Percentiles rank a stretch among this genome's conserved stretches.
These are phyloP conservation scores for Drosophila buzzatii DNA, from an alignment of 2,888 invertebrate genomes.

Conservation along the genomic window DNA sequence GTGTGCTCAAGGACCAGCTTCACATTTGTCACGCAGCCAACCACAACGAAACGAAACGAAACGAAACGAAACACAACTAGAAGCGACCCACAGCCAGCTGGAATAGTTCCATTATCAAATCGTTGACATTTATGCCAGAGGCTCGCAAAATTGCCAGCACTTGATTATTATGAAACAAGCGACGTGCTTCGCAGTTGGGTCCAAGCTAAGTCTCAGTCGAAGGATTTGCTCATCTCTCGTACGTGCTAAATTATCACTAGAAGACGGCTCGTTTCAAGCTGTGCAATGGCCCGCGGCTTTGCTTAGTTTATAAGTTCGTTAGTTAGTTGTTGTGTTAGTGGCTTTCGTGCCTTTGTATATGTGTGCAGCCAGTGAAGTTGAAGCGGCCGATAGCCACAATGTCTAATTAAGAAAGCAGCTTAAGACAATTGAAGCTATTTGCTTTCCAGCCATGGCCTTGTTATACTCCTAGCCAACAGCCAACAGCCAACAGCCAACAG, in stretches of 20 bases:
- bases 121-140: slow-evolving; percentile 78
- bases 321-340: slow-evolving; percentile 61
- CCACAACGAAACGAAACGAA: background rate
- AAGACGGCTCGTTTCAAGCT: slow-evolving; percentile 35
- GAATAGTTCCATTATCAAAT: slow-evolving; percentile 71
- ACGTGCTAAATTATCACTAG: slow-evolving; percentile 73
- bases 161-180: slow-evolving; percentile 74
- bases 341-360: slow-evolving; percentile 6
- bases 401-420: slow-evolving; percentile 71
- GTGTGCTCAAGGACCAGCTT: slow-evolving; percentile 60
- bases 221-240: slow-evolving; percentile 30
- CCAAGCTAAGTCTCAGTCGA: background rate
- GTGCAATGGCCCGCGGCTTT: slow-evolving; percentile 62
- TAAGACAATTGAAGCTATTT: slow-evolving; percentile 72
- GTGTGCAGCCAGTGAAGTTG: slow-evolving; percentile 44
- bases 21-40: slow-evolving; percentile 64
- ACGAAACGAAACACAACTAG: background rate
- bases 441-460: slow-evolving; percentile 49
- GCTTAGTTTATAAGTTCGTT: slow-evolving; percentile 74
- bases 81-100: slow-evolving; percentile 7
- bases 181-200: slow-evolving; percentile 54
- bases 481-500: slow-evolving; percentile 7
- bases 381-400: slow-evolving; percentile 54
- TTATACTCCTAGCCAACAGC: slow-evolving; percentile 5
- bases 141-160: slow-evolving; percentile 64